Evolutionary conservation across 2,888 invertebrate species (phyloP).

Genomic region (Eilema caniola): DNA sequence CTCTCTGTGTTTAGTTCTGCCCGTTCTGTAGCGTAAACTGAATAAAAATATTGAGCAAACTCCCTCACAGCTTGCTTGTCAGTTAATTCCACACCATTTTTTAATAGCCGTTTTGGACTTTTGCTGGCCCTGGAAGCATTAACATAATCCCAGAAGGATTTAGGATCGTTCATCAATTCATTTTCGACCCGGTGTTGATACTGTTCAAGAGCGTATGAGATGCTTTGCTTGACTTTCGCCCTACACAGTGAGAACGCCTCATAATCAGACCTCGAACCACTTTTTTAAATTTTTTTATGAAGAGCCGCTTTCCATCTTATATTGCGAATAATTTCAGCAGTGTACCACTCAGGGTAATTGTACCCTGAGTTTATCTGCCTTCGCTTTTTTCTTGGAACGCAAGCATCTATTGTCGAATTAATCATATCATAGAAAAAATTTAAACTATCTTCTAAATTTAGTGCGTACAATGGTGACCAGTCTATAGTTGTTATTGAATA

Average conservation of each 20-base stretch:
- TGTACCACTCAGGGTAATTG: constrained; percentile 25
- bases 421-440: neutral
- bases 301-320: constrained; percentile 15
- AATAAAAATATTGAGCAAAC: neutral
- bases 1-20: neutral
- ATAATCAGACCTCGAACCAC: constrained; percentile 6
- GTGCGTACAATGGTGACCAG: constrained; percentile 23
- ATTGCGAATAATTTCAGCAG: constrained; percentile 25
- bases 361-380: constrained; percentile 22
- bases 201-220: neutral
- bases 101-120: too few relatives aligned
- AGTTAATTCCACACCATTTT: too few relatives aligned
- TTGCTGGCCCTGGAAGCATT: too few relatives aligned
- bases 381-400: constrained; percentile 38
- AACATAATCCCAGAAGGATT: neutral
- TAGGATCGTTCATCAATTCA: neutral
- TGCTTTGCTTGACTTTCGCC: constrained; percentile 16
- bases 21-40: neutral
- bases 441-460: constrained; percentile 23
- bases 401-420: constrained; percentile 27
- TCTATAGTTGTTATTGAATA: constrained; percentile 3
- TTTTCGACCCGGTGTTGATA: constrained; percentile 13
- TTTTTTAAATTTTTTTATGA: constrained; percentile 18
- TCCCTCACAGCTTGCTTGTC: too few relatives aligned
- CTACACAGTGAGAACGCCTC: constrained; percentile 20